These are phyloP conservation scores for Drosophila aldrichi DNA, from an alignment of 2,888 invertebrate genomes.

Conservation along the genomic window DNA sequence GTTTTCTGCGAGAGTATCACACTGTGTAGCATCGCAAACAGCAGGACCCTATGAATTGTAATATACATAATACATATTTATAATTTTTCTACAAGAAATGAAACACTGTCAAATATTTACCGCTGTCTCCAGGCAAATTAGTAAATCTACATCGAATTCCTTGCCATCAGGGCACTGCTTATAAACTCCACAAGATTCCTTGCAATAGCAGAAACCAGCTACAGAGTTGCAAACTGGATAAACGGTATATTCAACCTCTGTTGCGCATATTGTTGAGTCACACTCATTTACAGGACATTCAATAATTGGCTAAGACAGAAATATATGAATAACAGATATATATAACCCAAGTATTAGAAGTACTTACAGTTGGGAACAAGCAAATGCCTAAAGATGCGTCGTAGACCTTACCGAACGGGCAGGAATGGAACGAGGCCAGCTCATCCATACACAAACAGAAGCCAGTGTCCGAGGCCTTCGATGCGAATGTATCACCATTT, in stretches of 20 bases:
- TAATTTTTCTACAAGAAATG: no score
- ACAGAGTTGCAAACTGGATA: constrained; percentile 39
- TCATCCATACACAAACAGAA: constrained; percentile 67
- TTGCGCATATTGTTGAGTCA: constrained; percentile 32
- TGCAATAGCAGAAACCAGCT: constrained; percentile 72
- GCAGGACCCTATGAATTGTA: constrained; percentile 20
- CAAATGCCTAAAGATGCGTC: constrained; percentile 20
- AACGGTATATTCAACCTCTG: neutral
- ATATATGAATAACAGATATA: neutral
- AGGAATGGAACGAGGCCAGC: constrained; percentile 40
- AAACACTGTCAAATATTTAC: constrained; percentile 9
- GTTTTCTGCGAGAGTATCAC: constrained; percentile 25
- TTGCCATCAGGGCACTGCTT: constrained; percentile 37
- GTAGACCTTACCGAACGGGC: constrained; percentile 43
- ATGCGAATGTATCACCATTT: constrained; percentile 45
- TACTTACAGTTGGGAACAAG: constrained; percentile 16
- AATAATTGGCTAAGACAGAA: neutral
- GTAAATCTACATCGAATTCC: constrained; percentile 31
- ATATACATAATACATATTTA: neutral
- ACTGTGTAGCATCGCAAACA: constrained; percentile 31
- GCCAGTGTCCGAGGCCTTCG: constrained; percentile 48
- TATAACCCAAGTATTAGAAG: neutral
- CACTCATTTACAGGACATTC: constrained; percentile 46
- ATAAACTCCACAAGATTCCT: constrained; percentile 29
- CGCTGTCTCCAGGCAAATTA: constrained; percentile 25